phyloP scores from a whole-genome alignment of 1,140 invertebrate species.

The Drosophila sucinea region DNA sequence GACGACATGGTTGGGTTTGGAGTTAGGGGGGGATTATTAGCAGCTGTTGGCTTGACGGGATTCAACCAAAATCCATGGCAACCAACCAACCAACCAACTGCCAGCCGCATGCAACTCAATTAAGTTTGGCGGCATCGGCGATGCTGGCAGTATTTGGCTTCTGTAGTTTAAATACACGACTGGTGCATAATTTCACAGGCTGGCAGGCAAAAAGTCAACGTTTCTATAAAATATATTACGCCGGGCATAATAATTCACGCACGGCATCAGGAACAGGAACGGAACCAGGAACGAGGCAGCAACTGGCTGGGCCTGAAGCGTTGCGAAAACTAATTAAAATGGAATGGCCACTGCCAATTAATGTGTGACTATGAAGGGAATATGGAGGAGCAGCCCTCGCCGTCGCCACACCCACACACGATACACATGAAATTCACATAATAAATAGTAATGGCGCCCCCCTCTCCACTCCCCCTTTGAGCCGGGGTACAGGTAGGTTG shows the following conservation, averaged over 20 bases:
- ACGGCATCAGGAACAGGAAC: conserved; percentile 28
- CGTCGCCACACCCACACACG: conserved; percentile 49
- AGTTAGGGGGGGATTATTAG: background rate
- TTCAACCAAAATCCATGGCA: conserved; percentile 17
- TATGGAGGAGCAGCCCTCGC: background rate
- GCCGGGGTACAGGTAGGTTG: no score
- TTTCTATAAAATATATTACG: conserved; percentile 75
- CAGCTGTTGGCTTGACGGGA: conserved; percentile 7
- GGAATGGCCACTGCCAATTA: conserved; percentile 76
- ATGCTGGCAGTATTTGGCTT: conserved; percentile 17
- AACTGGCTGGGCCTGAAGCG: conserved; percentile 65
- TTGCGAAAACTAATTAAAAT: conserved; percentile 80
- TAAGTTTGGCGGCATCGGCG: conserved; percentile 65
- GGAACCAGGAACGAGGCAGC: background rate
- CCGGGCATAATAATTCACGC: conserved; percentile 71
- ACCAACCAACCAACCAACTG: conserved; percentile 21
- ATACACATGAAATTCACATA: conserved; percentile 52
- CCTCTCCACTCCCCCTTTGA: no score
- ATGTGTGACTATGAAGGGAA: conserved; percentile 52
- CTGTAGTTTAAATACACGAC: conserved; percentile 48
- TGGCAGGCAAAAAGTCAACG: conserved; percentile 28
- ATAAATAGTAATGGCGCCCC: conserved; percentile 52
- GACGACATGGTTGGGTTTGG: no score
- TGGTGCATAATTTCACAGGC: conserved; percentile 64
- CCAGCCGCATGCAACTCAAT: conserved; percentile 70